These are phyloP conservation scores for Pristionchus fissidentatus DNA, from an alignment of 2,888 invertebrate genomes.

Conservation along the genomic window DNA sequence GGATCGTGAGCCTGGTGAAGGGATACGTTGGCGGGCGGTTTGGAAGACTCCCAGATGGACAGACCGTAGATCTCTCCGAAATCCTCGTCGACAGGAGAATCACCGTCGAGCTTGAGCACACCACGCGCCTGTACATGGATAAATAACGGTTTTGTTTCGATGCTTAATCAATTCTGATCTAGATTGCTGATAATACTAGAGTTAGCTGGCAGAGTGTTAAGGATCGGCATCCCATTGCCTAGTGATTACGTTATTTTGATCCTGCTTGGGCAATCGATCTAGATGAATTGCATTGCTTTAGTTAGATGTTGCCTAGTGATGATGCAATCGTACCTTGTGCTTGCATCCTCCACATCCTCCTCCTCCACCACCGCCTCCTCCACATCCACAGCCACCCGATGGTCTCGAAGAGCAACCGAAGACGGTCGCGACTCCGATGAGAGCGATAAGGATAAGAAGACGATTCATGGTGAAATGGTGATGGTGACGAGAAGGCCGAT, in stretches of 20 bases:
- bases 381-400: constrained; percentile 30
- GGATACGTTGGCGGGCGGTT: constrained; percentile 18
- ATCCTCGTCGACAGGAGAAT: constrained; percentile 19
- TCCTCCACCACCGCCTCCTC: constrained; percentile 35
- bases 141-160: too few species aligned
- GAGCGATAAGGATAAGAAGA: constrained; percentile 12
- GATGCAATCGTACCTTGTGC: neutral
- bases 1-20: constrained; percentile 23
- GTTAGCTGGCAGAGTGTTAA: too few species aligned
- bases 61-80: constrained; percentile 31
- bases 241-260: too few species aligned
- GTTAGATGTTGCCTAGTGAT: too few species aligned
- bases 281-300: too few species aligned
- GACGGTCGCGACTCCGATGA: neutral
- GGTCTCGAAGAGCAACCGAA: neutral
- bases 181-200: too few species aligned
- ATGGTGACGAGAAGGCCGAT: neutral
- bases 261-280: too few species aligned
- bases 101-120: constrained; percentile 35
- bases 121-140: constrained; percentile 27
- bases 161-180: too few species aligned
- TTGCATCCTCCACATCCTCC: constrained; percentile 22
- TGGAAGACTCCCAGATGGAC: neutral
- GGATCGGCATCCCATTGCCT: too few species aligned
- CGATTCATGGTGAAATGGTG: neutral